phyloP scores from a whole-genome alignment of 2,888 invertebrate species.

The Drosophila koepferae region DNA sequence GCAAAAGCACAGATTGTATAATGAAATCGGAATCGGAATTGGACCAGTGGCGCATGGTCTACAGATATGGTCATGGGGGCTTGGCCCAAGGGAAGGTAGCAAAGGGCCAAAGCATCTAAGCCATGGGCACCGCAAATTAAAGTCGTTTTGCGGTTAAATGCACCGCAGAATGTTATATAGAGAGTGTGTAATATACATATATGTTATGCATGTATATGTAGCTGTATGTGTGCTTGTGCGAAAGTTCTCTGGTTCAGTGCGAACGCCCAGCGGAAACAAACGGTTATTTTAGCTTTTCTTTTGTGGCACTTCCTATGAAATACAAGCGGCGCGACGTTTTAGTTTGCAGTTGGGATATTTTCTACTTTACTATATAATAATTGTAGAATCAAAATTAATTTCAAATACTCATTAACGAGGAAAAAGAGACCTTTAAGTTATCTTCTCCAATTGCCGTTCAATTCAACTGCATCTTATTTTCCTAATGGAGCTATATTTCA shows the following conservation, averaged over 20 bases:
- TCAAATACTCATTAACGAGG: too few relatives aligned
- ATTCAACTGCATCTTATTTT: neutral
- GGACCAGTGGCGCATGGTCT: conserved; percentile 48
- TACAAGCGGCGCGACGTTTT: conserved; percentile 69
- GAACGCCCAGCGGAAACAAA: conserved; percentile 66
- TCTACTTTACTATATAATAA: neutral
- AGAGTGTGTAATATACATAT: conserved; percentile 2
- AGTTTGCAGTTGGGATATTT: conserved; percentile 27
- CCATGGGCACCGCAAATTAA: conserved; percentile 72
- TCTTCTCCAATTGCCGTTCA: neutral
- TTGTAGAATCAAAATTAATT: neutral
- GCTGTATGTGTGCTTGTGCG: conserved; percentile 24
- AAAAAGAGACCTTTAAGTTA: too few relatives aligned
- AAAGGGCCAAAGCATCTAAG: conserved; percentile 23
- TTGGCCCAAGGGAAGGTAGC: neutral
- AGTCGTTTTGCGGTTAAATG: conserved; percentile 72
- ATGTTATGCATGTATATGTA: neutral
- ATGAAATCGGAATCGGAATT: conserved; percentile 65
- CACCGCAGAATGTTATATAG: conserved; percentile 23
- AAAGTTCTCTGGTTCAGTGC: conserved; percentile 34
- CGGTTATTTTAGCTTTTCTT: conserved; percentile 65
- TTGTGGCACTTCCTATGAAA: conserved; percentile 67
- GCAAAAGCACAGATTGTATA: conserved; percentile 63
- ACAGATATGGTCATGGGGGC: conserved; percentile 14
- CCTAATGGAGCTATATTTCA: too few relatives aligned